These are phyloP conservation scores for Umimayanthus kanabou DNA, from an alignment of 92 coral and sea anemone genomes.

Conservation along the genomic window DNA sequence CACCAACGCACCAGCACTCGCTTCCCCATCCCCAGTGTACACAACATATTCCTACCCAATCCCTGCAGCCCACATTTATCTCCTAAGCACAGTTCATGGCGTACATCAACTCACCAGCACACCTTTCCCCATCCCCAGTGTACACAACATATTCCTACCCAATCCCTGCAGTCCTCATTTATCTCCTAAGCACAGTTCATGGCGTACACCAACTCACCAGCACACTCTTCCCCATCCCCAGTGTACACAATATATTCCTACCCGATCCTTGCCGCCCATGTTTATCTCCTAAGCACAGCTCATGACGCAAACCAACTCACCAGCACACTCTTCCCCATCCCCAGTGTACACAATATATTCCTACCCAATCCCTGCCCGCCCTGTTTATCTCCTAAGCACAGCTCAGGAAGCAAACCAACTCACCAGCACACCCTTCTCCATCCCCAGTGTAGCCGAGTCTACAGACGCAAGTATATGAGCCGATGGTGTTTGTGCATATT, in stretches of 20 bases:
- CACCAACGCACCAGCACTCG: background rate
- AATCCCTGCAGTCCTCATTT: background rate
- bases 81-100: background rate
- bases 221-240: background rate
- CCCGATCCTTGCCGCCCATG: background rate
- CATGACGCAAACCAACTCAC: background rate
- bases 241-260: background rate
- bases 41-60: background rate
- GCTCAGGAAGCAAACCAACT: background rate
- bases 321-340: background rate
- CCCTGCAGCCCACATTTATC: background rate
- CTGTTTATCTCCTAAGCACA: background rate
- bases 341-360: background rate
- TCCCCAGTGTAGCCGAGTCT: background rate
- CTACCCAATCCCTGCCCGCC: background rate
- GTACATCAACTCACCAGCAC: background rate
- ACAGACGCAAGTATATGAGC: conserved; percentile 53
- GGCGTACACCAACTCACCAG: background rate
- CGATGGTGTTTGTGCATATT: conserved; percentile 58
- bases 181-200: background rate
- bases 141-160: background rate
- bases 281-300: background rate
- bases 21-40: background rate
- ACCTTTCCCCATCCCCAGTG: background rate
- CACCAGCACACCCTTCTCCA: conserved; percentile 11